phyloP scores from a whole-genome alignment of 2,797 vertebrate species.

The Meriones psammophilus region DNA sequence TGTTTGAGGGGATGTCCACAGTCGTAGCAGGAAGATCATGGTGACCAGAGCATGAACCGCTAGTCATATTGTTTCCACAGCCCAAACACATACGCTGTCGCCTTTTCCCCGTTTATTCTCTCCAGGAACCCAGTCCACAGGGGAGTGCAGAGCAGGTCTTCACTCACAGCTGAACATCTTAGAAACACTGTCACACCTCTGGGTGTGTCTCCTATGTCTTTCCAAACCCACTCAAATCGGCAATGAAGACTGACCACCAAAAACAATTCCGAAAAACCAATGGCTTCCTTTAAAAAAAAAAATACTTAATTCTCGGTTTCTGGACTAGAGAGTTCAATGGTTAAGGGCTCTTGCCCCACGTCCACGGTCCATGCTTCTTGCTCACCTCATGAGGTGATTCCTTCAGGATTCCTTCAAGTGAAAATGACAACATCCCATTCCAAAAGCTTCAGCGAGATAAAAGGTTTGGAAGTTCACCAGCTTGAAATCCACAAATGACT shows the following conservation, averaged over 20 bases:
- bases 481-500: neutral
- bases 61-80: too few relatives aligned
- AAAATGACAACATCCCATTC: neutral
- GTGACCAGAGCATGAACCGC: rapidly evolving
- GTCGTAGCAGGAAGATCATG: neutral
- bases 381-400: neutral
- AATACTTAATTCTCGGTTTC: neutral
- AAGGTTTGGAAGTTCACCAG: neutral
- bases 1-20: neutral
- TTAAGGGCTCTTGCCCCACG: neutral
- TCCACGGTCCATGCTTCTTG: neutral
- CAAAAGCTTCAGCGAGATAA: neutral
- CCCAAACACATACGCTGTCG: neutral
- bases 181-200: neutral
- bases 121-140: neutral
- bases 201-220: neutral
- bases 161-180: neutral
- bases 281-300: neutral
- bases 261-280: neutral
- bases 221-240: neutral
- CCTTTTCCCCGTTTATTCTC: neutral
- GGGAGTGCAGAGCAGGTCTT: neutral
- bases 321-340: neutral
- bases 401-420: neutral
- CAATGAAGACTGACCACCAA: neutral